These are phyloP conservation scores for Salvelinus alpinus DNA, from an alignment of 2,113 vertebrate genomes.

Conservation along the genomic window DNA sequence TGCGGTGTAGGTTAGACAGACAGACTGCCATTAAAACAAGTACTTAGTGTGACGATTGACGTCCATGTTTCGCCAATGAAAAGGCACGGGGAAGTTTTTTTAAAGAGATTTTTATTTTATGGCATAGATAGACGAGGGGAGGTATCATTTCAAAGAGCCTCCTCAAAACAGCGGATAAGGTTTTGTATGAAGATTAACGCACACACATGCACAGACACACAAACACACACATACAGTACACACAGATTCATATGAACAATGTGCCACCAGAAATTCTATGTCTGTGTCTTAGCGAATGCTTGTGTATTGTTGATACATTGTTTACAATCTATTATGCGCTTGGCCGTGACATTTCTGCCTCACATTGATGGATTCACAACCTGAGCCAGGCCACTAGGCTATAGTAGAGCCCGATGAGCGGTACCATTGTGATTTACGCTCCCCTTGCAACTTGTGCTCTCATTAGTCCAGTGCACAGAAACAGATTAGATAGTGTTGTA, in stretches of 20 bases:
- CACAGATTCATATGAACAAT: neutral
- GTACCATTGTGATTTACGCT: neutral
- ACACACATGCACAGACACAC: neutral
- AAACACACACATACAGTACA: neutral
- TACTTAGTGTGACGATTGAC: constrained; percentile 24
- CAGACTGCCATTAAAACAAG: constrained; percentile 19
- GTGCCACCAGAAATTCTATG: neutral
- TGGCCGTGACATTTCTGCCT: neutral
- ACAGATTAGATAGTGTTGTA: neutral
- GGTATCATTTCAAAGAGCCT: neutral
- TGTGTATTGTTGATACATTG: neutral
- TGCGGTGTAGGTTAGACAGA: constrained; percentile 40
- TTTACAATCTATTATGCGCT: neutral
- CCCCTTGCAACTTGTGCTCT: neutral
- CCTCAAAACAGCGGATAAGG: neutral
- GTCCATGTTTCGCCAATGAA: constrained; percentile 14
- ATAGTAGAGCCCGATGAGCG: neutral
- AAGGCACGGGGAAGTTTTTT: constrained; percentile 27
- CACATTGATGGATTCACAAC: neutral
- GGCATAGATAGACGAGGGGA: constrained; percentile 3
- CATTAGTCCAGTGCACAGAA: neutral
- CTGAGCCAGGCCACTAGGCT: neutral
- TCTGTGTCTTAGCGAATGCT: neutral
- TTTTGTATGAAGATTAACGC: neutral
- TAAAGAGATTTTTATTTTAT: constrained; percentile 6